These are phyloP conservation scores for Meghimatium bilineatum DNA, from an alignment of 2,888 invertebrate species.

Conservation along the genomic window DNA sequence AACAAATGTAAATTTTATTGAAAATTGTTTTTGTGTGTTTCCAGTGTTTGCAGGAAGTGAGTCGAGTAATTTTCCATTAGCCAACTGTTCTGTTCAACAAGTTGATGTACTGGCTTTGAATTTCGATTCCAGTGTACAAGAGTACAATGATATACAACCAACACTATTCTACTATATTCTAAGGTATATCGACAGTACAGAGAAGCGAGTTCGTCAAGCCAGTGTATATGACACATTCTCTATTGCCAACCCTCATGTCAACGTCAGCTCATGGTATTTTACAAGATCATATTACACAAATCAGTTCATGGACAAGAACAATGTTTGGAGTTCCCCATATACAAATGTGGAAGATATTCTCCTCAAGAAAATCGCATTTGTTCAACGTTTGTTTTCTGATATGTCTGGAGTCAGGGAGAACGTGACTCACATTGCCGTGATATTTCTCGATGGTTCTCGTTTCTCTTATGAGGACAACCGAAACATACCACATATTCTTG, in stretches of 20 bases:
- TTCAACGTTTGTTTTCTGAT: slow-evolving; percentile 7
- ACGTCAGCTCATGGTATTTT: background rate
- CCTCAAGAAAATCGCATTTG: background rate
- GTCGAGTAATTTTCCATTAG: background rate
- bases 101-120: background rate
- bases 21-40: background rate
- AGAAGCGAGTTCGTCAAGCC: background rate
- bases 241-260: background rate
- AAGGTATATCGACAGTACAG: background rate
- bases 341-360: background rate
- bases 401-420: background rate
- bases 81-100: background rate
- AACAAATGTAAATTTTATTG: no score
- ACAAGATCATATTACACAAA: background rate
- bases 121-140: background rate
- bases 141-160: background rate
- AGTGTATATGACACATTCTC: background rate
- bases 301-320: background rate
- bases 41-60: background rate
- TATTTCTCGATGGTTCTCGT: background rate
- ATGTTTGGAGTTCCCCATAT: background rate
- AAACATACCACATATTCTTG: background rate
- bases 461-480: background rate
- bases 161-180: background rate
- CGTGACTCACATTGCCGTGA: background rate